Conservation (phyloP, 2,888 invertebrate genomes). For the Ennomos erosarius region DNA sequence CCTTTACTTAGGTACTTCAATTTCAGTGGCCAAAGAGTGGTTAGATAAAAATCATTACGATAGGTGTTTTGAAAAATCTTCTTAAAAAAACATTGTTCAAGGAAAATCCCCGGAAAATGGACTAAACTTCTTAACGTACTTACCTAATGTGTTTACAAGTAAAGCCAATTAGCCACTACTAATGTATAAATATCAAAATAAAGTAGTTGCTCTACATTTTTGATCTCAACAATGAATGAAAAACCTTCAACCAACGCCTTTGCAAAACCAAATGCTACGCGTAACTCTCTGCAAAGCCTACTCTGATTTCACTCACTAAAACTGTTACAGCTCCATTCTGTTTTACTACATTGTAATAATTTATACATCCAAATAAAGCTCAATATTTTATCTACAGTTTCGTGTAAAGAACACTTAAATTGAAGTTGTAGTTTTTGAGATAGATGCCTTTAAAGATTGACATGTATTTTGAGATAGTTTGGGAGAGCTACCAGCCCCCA, state of each 20-base stretch:
- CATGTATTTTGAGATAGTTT: not conserved
- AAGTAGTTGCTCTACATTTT: conserved; percentile 10
- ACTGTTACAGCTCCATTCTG: not conserved
- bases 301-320: conserved; percentile 44
- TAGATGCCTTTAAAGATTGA: conserved; percentile 5
- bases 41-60: too few relatives aligned
- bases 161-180: too few relatives aligned
- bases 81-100: too few relatives aligned
- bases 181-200: too few relatives aligned
- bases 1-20: too few relatives aligned
- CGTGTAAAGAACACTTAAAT: not conserved
- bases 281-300: conserved; percentile 57
- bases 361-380: not conserved
- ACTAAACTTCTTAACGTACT: too few relatives aligned
- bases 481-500: conserved; percentile 68
- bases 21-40: too few relatives aligned
- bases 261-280: conserved; percentile 30
- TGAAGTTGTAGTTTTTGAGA: not conserved
- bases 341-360: not conserved
- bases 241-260: conserved; percentile 25
- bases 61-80: too few relatives aligned
- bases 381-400: not conserved
- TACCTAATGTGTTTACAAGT: too few relatives aligned
- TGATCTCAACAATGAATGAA: conserved; percentile 14
- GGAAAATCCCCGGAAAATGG: too few relatives aligned